A percentile compares a stretch with the other conserved stretches of the same genome.
Evolutionary conservation across 2,113 vertebrate genomes (phyloP).

Genomic region (Macaca nemestrina): DNA sequence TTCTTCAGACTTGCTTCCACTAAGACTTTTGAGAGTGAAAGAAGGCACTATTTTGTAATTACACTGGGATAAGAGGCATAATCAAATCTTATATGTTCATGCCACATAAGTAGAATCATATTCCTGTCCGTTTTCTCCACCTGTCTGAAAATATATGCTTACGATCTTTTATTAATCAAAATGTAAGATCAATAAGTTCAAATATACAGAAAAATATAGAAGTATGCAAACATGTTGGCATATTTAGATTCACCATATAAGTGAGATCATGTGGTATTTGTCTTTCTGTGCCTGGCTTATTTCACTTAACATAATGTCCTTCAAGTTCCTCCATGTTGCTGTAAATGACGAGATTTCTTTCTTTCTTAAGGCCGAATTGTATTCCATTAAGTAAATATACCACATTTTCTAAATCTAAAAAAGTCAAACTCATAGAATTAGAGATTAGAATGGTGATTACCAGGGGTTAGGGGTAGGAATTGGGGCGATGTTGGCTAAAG

Average conservation of each 20-base stretch:
- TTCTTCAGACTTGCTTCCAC: not conserved
- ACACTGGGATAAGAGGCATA: not conserved
- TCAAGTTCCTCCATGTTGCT: not conserved
- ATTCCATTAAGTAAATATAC: not conserved
- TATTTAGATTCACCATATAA: not conserved
- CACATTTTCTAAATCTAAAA: not conserved
- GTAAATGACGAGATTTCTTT: not conserved
- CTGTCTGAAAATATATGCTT: not conserved
- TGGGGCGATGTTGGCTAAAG: not conserved
- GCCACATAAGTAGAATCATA: not conserved
- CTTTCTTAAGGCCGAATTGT: not conserved
- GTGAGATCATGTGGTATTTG: not conserved
- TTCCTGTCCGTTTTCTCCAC: not conserved
- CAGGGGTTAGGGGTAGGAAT: too few species aligned
- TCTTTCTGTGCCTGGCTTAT: not conserved
- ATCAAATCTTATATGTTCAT: not conserved
- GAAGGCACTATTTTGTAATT: not conserved
- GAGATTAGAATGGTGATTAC: not conserved
- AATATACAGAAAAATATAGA: not conserved
- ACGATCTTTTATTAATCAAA: not conserved
- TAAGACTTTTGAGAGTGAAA: not conserved
- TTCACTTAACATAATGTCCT: not conserved
- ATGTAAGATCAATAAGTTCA: not conserved
- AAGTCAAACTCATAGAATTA: not conserved
- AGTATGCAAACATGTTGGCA: not conserved